Evolutionary conservation across 2,888 invertebrate genomes (phyloP), one percentile per base, ranked within the genome.

Genomic region (Pardosa pseudoannulata): DNA sequence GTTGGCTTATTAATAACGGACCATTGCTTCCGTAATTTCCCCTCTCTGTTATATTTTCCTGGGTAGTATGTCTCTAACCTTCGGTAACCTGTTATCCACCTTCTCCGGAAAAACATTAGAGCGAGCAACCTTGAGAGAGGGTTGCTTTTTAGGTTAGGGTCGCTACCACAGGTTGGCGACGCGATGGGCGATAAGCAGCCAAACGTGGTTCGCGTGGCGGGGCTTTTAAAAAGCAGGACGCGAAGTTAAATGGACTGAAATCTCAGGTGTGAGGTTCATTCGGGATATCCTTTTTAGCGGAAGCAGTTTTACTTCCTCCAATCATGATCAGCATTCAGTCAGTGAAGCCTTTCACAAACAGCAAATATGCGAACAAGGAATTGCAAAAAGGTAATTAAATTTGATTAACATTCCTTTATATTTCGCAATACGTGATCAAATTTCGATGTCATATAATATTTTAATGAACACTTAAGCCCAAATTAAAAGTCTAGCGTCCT

Each of bases 291-390:
- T 6, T 56, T n/a, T 6, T 16, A 23, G 56, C 23, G 23, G 23
- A 56, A 19, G 23, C 19, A 19, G 19, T 23, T 23, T 56, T 23
- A 19, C 23, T 23, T 56, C 19, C 23, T 23, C 3, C 23, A 56
- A 56, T 56, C 56, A 85, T 85, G 83, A 50, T 85, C 62, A 72
- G 78, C 31, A 85, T 85, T 72, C 65, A 78, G n/a, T 56, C 56
- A n/a, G 83, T 79, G 13, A 78, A 85, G 23, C 83, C 83, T 16
- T 85, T 67, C 73, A 85, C 83, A 11, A 85, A 85, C 39, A 56
- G 19, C 56, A 85, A 36, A 50, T 78, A 85, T 68, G 56, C 36
- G 9, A 85, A 76, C 29, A 64, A 73, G 65, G 73, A 67, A n/a
- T 23, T 36, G 5, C 76, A 32, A 67, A 46, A 29, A 85, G 23